Evolutionary conservation across 2,113 vertebrate genomes (phyloP).

Genomic region (Amphilophus citrinellus): DNA sequence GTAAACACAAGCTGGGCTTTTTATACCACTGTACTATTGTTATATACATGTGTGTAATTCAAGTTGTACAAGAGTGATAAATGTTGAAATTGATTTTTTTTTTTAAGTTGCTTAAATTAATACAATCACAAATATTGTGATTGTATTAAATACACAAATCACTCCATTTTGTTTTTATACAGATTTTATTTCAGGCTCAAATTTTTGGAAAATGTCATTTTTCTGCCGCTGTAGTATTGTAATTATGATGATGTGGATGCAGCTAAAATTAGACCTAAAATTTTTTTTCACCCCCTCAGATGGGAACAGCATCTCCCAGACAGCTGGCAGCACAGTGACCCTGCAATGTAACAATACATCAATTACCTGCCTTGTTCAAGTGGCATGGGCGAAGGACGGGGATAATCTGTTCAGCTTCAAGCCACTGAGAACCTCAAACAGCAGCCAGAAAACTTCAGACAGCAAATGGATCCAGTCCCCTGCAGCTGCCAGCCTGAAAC

Average conservation of each 20-base stretch:
- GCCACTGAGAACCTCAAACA: not conserved
- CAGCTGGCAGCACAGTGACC: slow-evolving; percentile 6
- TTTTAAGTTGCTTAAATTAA: too few species aligned
- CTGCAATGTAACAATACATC: slow-evolving; percentile 17
- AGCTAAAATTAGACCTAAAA: not conserved
- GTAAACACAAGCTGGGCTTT: not conserved
- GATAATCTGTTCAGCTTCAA: rapidly evolving
- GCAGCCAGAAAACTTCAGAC: not conserved
- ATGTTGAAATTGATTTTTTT: too few species aligned
- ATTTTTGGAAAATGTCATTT: too few species aligned
- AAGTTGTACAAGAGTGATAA: not conserved
- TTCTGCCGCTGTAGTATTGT: too few species aligned
- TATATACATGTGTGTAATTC: not conserved
- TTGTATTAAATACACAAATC: too few species aligned
- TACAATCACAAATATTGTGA: too few species aligned
- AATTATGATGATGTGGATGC: not conserved
- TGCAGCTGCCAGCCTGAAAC: rapidly evolving
- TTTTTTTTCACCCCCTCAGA: slow-evolving; percentile 12
- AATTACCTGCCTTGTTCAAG: rapidly evolving
- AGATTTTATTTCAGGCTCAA: too few species aligned
- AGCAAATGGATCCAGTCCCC: not conserved
- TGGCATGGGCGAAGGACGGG: slow-evolving; percentile 40
- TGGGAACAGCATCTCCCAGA: not conserved
- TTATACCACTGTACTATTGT: not conserved
- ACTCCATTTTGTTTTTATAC: too few species aligned